Base-by-base conservation (phyloP, 2,113 vertebrate genomes). In the Cricetomys ansorgei region DNA sequence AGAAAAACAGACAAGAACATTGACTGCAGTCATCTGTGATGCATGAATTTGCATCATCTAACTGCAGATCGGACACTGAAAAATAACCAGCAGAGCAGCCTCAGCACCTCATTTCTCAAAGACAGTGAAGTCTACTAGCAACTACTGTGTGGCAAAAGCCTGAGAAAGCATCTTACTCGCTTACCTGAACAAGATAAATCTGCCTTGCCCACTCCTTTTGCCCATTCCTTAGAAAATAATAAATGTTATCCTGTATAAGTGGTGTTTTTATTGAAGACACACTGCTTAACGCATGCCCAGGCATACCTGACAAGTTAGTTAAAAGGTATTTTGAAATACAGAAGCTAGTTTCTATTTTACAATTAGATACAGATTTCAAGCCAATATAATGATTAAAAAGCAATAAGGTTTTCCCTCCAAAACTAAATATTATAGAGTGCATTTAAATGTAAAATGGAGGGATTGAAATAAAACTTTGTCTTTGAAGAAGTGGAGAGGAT, bases 11-110 rank as follows among this genome's bases (percentile, higher is more conserved):
- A 69, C 40, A 73, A 94, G 93, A 97, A 93, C 64, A 91, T n/a
- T 95, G 89, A 95, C 95, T 75, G 76, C 94, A 97, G 88, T 97
- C 94, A 96, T 62, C 89, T 92, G 89, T 97, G 94, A 55, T 90
- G 45, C 16, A 67, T 7, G 50, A 62, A 96, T 98, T 95, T 97
- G 93, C 96, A 96, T 98, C 19, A 11, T 76, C 40, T 86, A 94
- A 87, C 64, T 67, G 43, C 59, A 37, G 31, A 50, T 7, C 10
- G 29, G 9, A 88, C 55, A 23, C 75, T 81, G 88, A 94, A 93
- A 95, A 88, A 64, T 70, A 95, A 91, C 64, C 91, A 91, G 90
- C 37, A 89, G 23, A 73, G 31, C 11, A 91, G 34, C 65, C 87
- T 88, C 25, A 55, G 55, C 64, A 70, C 69, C 55, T 94, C 87